Evolutionary conservation across 2,113 vertebrate genomes (phyloP).

Genomic region (Periophthalmus modestus): DNA sequence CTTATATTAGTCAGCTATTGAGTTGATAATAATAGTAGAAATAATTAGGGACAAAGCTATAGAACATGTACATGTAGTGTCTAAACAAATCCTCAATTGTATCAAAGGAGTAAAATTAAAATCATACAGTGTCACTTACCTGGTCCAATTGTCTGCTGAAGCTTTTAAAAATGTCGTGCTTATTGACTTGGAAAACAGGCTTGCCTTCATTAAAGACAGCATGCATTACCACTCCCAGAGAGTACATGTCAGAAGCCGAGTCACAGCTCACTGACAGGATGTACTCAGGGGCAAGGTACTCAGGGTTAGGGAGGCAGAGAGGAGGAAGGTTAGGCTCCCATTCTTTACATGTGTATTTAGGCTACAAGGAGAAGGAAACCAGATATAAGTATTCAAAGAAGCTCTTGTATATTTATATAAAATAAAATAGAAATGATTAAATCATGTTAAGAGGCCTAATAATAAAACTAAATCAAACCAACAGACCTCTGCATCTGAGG

Average conservation of each 20-base stretch:
- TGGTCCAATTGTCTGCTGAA: conserved; percentile 98
- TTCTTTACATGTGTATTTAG: conserved; percentile 93
- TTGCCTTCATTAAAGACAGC: conserved; percentile 98
- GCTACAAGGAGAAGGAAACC: conserved; percentile 64
- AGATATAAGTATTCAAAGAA: neutral
- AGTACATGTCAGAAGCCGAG: conserved; percentile 97
- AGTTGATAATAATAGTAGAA: neutral
- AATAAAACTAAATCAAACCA: neutral
- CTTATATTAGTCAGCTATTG: conserved; percentile 88
- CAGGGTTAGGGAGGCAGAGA: conserved; percentile 95
- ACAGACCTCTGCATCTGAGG: conserved; percentile 89
- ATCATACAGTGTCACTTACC: conserved; percentile 69
- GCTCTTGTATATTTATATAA: neutral
- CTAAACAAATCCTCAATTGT: neutral
- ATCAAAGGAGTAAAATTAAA: neutral
- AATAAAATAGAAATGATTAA: neutral
- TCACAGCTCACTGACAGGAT: conserved; percentile 99
- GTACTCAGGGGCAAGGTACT: conserved; percentile 97
- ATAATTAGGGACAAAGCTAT: neutral
- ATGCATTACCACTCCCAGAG: conserved; percentile 89
- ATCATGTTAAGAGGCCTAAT: neutral
- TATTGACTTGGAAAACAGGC: conserved; percentile 95
- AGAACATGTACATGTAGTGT: neutral
- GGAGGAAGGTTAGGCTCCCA: conserved; percentile 97
- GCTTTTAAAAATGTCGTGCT: conserved; percentile 98